phyloP scores from a whole-genome alignment of 2,113 vertebrate species.

The Hemichromis elongatus region DNA sequence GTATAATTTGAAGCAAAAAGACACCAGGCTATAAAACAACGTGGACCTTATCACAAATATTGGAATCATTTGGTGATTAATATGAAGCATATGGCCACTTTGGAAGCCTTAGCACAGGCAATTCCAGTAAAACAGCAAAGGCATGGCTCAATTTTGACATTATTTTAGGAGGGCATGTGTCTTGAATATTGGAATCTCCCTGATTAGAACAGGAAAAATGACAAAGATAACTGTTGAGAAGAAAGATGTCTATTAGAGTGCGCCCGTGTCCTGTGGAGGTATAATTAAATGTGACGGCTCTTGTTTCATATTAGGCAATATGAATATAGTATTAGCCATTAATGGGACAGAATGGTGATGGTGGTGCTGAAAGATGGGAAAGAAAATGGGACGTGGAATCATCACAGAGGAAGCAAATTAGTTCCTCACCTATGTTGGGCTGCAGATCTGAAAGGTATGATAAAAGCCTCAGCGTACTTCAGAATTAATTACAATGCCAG shows the following conservation, averaged over 20 bases:
- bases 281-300: slow-evolving; percentile 20
- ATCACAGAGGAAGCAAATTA: slow-evolving; percentile 22
- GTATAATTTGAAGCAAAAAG: neutral
- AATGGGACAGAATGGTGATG: neutral
- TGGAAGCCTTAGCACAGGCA: neutral
- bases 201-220: neutral
- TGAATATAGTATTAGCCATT: slow-evolving; percentile 10
- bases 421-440: slow-evolving; percentile 25
- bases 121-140: neutral
- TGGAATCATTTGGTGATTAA: neutral
- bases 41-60: neutral
- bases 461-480: neutral
- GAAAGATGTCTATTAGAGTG: neutral
- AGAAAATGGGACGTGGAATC: neutral
- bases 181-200: neutral
- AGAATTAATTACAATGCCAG: slow-evolving; percentile 38
- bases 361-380: neutral
- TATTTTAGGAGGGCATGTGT: neutral
- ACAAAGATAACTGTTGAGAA: neutral
- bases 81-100: neutral
- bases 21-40: neutral
- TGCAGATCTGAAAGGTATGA: neutral
- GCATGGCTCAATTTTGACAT: neutral
- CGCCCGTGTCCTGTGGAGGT: neutral
- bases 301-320: neutral